Conservation (phyloP, 2,113 vertebrate genomes). For the Varanus salvator region DNA sequence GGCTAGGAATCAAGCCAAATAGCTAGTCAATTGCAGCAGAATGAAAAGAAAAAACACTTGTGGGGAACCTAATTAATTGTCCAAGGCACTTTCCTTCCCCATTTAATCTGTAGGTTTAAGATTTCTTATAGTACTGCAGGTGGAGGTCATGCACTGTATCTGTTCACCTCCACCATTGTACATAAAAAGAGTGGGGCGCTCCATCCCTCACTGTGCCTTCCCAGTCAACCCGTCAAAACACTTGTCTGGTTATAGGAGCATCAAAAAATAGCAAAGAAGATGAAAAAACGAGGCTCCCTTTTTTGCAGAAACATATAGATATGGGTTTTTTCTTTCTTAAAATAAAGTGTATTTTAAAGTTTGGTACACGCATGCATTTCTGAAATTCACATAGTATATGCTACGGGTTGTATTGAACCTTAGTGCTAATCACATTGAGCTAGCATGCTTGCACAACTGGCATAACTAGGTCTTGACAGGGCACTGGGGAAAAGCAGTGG, state of each 20-base stretch:
- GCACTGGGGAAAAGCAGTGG: too few species aligned
- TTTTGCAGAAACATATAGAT: too few species aligned
- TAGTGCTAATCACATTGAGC: too few species aligned
- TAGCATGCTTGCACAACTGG: too few species aligned
- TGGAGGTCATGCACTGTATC: too few species aligned
- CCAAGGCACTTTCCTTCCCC: not conserved
- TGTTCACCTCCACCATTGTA: not conserved
- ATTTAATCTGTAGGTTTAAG: not conserved
- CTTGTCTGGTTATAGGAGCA: not conserved
- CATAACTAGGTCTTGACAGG: too few species aligned
- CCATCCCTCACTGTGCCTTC: not conserved
- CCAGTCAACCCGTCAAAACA: not conserved
- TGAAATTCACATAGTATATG: too few species aligned
- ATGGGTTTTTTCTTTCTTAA: too few species aligned
- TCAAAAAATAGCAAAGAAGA: not conserved
- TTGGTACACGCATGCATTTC: too few species aligned
- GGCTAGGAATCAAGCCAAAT: not conserved
- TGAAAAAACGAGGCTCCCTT: not conserved
- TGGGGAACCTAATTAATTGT: not conserved
- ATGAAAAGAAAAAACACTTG: not conserved
- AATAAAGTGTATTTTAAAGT: too few species aligned
- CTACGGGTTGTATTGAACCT: too few species aligned
- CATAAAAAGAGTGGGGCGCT: not conserved
- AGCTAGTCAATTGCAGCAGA: not conserved
- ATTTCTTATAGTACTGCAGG: not conserved